Percentiles rank a stretch among this genome's conserved stretches.
Evolutionary conservation across 2,797 vertebrate genomes (phyloP).

Genomic region (Danio albolineatus): DNA sequence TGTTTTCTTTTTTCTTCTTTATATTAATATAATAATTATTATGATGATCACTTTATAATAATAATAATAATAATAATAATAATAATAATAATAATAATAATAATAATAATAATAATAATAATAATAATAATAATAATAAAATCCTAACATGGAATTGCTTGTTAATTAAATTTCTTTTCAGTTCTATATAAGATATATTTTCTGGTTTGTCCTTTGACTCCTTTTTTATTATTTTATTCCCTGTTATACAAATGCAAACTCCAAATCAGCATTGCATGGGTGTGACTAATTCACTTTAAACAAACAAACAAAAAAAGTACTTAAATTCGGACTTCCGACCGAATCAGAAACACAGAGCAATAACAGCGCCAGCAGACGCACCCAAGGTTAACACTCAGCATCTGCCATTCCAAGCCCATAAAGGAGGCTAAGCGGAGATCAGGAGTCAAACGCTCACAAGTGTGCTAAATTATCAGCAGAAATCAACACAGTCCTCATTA

Average conservation of each 20-base stretch:
- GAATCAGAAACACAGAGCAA: background rate
- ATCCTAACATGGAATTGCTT: background rate
- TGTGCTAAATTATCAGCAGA: slow-evolving; percentile 82
- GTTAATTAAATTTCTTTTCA: background rate
- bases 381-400: slow-evolving; percentile 80
- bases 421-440: slow-evolving; percentile 82
- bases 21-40: background rate
- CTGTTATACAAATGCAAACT: background rate
- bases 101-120: too few species aligned
- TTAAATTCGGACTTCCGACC: background rate
- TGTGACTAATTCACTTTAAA: background rate
- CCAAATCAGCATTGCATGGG: background rate
- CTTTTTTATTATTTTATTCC: background rate
- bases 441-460: slow-evolving; percentile 81
- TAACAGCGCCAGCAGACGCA: slow-evolving; percentile 53
- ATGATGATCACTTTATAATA: too few species aligned
- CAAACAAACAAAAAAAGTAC: background rate
- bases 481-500: slow-evolving; percentile 84
- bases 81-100: too few species aligned
- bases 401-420: slow-evolving; percentile 77
- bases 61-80: too few species aligned
- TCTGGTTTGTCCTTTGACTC: too few species aligned
- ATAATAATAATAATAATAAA: too few species aligned
- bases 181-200: too few species aligned
- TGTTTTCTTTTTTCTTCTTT: background rate